These are phyloP conservation scores for Drosophila recens DNA, from an alignment of 2,888 invertebrate genomes.

Conservation along the genomic window DNA sequence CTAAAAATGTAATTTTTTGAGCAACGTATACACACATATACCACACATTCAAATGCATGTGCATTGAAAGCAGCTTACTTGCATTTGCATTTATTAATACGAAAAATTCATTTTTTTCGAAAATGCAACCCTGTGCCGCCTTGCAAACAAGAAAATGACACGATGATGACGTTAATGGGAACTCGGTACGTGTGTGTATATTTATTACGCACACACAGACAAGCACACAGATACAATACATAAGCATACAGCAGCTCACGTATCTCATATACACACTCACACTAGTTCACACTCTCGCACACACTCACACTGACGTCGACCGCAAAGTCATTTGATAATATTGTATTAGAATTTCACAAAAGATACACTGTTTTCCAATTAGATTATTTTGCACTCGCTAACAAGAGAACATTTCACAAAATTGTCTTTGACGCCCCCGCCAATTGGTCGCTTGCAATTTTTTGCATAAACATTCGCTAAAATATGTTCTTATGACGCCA, in stretches of 20 bases:
- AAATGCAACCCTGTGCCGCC: constrained; percentile 76
- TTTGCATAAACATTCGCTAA: constrained; percentile 66
- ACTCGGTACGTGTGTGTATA: constrained; percentile 69
- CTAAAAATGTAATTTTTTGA: constrained; percentile 42
- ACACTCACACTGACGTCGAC: constrained; percentile 58
- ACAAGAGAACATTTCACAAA: constrained; percentile 31
- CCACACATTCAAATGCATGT: constrained; percentile 11
- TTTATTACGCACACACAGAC: constrained; percentile 57
- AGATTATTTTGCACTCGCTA: constrained; percentile 37
- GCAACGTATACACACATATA: constrained; percentile 22
- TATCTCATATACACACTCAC: constrained; percentile 49
- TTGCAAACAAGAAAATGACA: constrained; percentile 82
- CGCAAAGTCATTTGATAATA: constrained; percentile 80
- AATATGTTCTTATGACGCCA: constrained; percentile 79
- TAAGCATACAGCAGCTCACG: constrained; percentile 53
- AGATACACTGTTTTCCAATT: constrained; percentile 68
- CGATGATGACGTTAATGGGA: constrained; percentile 84
- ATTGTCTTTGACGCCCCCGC: constrained; percentile 21
- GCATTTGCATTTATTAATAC: constrained; percentile 70
- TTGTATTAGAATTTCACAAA: constrained; percentile 77
- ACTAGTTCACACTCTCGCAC: constrained; percentile 46
- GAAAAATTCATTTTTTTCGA: constrained; percentile 44
- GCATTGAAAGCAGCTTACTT: constrained; percentile 29
- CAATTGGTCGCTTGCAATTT: constrained; percentile 38
- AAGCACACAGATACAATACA: constrained; percentile 53